Conservation (phyloP, 2,888 invertebrate genomes). For the Boloria euphrosyne region DNA sequence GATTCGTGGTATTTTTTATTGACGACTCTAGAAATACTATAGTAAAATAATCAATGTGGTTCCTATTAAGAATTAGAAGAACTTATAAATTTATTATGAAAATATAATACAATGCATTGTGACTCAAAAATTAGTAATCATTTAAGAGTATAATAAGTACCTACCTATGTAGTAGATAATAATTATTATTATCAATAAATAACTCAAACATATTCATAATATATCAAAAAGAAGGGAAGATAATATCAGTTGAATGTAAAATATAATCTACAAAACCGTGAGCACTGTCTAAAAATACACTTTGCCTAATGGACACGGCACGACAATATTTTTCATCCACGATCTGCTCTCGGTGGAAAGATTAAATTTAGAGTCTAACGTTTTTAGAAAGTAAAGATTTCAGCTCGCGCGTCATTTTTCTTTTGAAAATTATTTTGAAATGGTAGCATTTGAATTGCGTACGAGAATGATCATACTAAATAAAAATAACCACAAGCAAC, state of each 20-base stretch:
- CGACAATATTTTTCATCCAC: constrained; percentile 68
- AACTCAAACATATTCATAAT: not conserved
- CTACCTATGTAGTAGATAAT: not conserved
- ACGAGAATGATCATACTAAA: not conserved
- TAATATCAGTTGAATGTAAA: constrained; percentile 49
- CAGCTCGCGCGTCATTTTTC: constrained; percentile 41
- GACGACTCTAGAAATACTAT: constrained; percentile 75
- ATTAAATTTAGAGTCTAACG: constrained; percentile 71
- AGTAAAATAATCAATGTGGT: constrained; percentile 60
- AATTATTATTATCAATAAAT: not conserved
- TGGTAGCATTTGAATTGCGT: constrained; percentile 21
- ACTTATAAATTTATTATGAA: constrained; percentile 31
- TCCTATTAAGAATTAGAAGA: constrained; percentile 42
- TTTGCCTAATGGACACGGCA: constrained; percentile 71
- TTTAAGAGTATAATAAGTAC: not conserved
- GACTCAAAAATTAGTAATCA: not conserved
- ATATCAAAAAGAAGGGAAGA: constrained; percentile 40
- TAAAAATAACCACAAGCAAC: not conserved
- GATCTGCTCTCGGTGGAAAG: constrained; percentile 60
- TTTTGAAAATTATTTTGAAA: constrained; percentile 32
- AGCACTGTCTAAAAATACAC: constrained; percentile 67
- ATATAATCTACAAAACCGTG: constrained; percentile 55
- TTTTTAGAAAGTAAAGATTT: constrained; percentile 65
- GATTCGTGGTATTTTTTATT: constrained; percentile 82
- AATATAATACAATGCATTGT: not conserved